phyloP scores from a whole-genome alignment of 2,113 vertebrate species.

The Hyla sarda region DNA sequence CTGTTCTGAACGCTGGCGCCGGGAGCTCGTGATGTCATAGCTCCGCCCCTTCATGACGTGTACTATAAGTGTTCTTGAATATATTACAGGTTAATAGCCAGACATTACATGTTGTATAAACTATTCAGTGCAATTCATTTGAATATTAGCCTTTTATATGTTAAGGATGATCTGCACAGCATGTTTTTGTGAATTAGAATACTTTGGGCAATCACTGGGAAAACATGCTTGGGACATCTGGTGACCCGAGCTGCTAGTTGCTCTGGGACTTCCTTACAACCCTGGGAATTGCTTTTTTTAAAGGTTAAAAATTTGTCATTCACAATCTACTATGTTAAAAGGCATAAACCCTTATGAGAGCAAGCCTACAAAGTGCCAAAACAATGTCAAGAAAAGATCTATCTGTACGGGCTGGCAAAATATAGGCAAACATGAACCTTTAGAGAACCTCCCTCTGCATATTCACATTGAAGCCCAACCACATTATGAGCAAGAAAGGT shows the following conservation, averaged over 20 bases:
- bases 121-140: neutral
- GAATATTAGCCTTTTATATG: too few species aligned
- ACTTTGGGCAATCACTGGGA: neutral
- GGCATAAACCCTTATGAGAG: neutral
- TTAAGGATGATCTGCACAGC: neutral
- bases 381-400: neutral
- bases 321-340: neutral
- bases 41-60: too few species aligned
- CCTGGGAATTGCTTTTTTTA: neutral
- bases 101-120: neutral
- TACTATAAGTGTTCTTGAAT: neutral
- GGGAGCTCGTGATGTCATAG: too few species aligned
- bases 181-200: neutral
- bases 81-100: neutral
- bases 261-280: neutral
- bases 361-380: neutral
- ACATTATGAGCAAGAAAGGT: too few species aligned
- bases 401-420: neutral
- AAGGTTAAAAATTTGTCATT: neutral
- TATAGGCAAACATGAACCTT: neutral
- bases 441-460: neutral
- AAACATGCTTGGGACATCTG: conserved; percentile 7
- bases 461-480: neutral
- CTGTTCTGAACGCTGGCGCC: too few species aligned
- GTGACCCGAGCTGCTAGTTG: neutral